Conservation (phyloP, 1,140 invertebrate genomes). For the Chymomyza costata region DNA sequence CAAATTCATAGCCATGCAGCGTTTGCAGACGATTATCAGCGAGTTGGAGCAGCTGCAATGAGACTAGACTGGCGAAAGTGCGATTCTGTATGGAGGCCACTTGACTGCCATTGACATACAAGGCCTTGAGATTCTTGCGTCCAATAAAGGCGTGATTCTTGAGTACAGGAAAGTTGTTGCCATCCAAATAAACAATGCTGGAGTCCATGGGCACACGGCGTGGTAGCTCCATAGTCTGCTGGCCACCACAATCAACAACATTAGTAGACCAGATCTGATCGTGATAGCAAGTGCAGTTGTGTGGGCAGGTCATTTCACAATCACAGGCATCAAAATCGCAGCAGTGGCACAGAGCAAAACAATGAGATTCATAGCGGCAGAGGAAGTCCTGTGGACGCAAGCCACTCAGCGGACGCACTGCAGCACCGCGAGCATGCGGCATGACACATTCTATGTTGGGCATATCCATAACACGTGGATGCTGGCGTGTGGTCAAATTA, state of each 20-base stretch:
- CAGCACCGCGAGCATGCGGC: constrained; percentile 83
- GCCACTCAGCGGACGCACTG: constrained; percentile 82
- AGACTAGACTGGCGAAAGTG: constrained; percentile 91
- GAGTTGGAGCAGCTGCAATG: constrained; percentile 88
- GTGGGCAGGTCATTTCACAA: constrained; percentile 95
- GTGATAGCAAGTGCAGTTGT: constrained; percentile 93
- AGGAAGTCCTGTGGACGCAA: constrained; percentile 88
- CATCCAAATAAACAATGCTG: constrained; percentile 93
- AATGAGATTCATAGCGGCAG: constrained; percentile 93
- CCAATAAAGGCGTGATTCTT: constrained; percentile 94
- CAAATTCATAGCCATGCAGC: constrained; percentile 92
- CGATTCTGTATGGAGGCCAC: constrained; percentile 92
- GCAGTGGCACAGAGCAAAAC: constrained; percentile 94
- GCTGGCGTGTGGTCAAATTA: constrained; percentile 87
- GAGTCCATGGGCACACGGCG: constrained; percentile 94
- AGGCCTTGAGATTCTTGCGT: constrained; percentile 88
- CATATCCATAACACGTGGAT: constrained; percentile 90
- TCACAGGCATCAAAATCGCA: constrained; percentile 96
- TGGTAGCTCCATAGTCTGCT: constrained; percentile 85
- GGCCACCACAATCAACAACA: constrained; percentile 91
- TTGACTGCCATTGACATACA: constrained; percentile 90
- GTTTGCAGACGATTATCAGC: constrained; percentile 88
- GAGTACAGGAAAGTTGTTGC: constrained; percentile 88
- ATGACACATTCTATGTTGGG: constrained; percentile 90
- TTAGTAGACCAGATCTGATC: constrained; percentile 95